A percentile compares a stretch with the other conserved stretches of the same genome.
phyloP scores from a whole-genome alignment of 2,797 vertebrate genomes.

The Anguilla megastoma region DNA sequence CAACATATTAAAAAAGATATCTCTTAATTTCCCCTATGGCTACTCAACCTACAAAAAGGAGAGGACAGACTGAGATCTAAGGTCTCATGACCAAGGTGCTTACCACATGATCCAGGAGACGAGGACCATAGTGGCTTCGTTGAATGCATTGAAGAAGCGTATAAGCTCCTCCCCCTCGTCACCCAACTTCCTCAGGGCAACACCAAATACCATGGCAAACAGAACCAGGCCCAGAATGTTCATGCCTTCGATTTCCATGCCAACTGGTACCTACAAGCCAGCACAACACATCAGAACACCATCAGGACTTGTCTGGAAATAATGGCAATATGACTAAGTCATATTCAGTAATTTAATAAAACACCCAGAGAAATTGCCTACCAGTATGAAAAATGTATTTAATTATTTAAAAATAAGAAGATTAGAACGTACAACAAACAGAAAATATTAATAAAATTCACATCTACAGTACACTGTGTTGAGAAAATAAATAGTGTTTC shows the following conservation, averaged over 20 bases:
- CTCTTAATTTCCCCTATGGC: neutral
- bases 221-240: conserved; percentile 96
- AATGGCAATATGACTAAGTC: neutral
- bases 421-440: neutral
- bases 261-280: conserved; percentile 78
- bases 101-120: conserved; percentile 99
- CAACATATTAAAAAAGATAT: neutral
- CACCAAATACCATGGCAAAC: conserved; percentile 92
- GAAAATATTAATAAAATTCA: too few species aligned
- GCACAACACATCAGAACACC: neutral
- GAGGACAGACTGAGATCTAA: neutral
- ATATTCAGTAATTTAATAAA: neutral
- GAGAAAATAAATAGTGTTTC: neutral
- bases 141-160: conserved; percentile 94
- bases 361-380: neutral
- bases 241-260: conserved; percentile 89
- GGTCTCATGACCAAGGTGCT: conserved; percentile 52
- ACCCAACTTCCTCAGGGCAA: conserved; percentile 91
- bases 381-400: neutral
- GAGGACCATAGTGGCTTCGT: conserved; percentile 97
- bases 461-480: neutral
- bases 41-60: neutral
- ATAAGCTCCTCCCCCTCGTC: conserved; percentile 93
- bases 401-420: neutral
- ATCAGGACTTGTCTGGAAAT: neutral